Conservation (phyloP, 2,113 vertebrate species). For the Panthera leo region DNA sequence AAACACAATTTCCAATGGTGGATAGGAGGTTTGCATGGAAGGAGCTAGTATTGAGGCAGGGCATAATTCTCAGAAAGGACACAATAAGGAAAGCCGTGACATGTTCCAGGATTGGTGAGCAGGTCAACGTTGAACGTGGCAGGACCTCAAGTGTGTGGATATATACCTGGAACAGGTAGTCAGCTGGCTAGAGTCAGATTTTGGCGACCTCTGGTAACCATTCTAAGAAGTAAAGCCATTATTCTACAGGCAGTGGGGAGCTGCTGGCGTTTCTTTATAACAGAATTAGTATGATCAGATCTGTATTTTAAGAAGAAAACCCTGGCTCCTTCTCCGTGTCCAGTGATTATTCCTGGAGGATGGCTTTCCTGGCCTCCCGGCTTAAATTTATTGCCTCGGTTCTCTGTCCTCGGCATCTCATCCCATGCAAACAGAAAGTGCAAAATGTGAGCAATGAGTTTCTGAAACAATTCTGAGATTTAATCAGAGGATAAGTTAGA, state of each 20-base stretch:
- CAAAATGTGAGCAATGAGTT: background rate
- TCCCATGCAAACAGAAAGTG: background rate
- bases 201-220: background rate
- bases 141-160: background rate
- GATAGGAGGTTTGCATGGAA: background rate
- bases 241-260: background rate
- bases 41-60: background rate
- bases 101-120: background rate
- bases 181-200: background rate
- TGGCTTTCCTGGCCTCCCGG: background rate
- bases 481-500: background rate
- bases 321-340: background rate
- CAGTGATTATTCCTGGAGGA: background rate
- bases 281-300: background rate
- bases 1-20: background rate
- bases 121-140: too few relatives aligned
- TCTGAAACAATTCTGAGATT: background rate
- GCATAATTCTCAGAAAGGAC: background rate
- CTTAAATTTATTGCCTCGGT: background rate
- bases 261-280: background rate
- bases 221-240: background rate
- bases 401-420: background rate
- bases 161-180: background rate
- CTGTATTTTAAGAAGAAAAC: background rate
- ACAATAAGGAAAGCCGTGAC: rapidly evolving